Percentiles rank a stretch among this genome's conserved stretches.
These are phyloP conservation scores for Mystacides longicornis DNA, from an alignment of 2,888 invertebrate species.

Conservation along the genomic window DNA sequence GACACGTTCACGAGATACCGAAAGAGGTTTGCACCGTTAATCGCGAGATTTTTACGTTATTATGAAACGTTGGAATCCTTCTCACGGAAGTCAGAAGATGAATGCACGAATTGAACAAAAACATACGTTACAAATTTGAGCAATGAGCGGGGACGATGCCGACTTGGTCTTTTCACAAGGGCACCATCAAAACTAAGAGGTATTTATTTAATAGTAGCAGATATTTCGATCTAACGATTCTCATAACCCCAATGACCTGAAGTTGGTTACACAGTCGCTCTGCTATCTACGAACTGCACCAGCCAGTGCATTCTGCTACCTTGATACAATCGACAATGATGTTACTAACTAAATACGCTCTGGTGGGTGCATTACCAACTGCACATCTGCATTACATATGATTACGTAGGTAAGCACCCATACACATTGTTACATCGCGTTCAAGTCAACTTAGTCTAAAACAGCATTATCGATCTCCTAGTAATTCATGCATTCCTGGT, in stretches of 20 bases:
- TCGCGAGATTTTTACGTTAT: background rate
- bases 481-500: constrained; percentile 12
- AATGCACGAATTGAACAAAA: constrained; percentile 12
- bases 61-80: background rate
- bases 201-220: constrained; percentile 5
- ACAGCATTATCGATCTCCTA: constrained; percentile 9
- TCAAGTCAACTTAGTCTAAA: constrained; percentile 5
- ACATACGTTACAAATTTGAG: constrained; percentile 17
- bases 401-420: no score
- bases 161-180: constrained; percentile 5
- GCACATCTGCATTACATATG: no score
- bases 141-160: constrained; percentile 17
- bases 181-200: constrained; percentile 11
- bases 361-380: constrained; percentile 12
- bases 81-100: constrained; percentile 15
- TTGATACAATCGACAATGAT: constrained; percentile 25
- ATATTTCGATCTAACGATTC: constrained; percentile 25
- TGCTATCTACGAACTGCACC: constrained; percentile 19
- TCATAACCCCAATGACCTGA: constrained; percentile 24
- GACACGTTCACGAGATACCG: no score
- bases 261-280: constrained; percentile 19
- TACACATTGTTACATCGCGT: background rate
- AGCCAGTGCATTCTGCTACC: constrained; percentile 22
- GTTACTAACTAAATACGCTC: constrained; percentile 6
- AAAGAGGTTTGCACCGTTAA: no score